Evolutionary conservation across 2,888 invertebrate genomes (phyloP).

Genomic region (Dicroscelio sp.): DNA sequence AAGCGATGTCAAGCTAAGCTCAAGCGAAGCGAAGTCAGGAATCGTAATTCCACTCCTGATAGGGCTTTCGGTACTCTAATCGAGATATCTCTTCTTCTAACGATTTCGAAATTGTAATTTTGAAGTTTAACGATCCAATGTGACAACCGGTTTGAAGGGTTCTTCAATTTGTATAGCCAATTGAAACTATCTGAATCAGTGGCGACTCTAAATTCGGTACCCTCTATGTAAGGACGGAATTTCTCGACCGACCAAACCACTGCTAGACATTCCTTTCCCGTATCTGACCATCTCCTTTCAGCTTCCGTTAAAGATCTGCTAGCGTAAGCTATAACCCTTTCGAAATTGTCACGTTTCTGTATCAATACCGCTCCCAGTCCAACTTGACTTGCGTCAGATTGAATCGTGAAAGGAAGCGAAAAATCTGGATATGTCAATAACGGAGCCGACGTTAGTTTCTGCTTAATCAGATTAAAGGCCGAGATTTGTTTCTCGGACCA

Average conservation of each 20-base stretch:
- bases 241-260: not conserved
- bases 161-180: not conserved
- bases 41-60: too few species aligned
- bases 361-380: slow-evolving; percentile 2
- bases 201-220: not conserved
- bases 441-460: not conserved
- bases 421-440: slow-evolving; percentile 22
- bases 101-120: not conserved
- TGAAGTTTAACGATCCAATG: not conserved
- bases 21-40: too few species aligned
- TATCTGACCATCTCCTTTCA: slow-evolving; percentile 6
- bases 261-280: slow-evolving; percentile 29
- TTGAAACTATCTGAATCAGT: not conserved
- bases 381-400: slow-evolving; percentile 10
- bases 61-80: not conserved
- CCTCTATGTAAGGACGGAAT: slow-evolving; percentile 24
- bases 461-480: not conserved
- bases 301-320: not conserved
- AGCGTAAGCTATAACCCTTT: slow-evolving; percentile 29
- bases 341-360: not conserved
- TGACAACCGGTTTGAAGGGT: not conserved
- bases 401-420: not conserved
- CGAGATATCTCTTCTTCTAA: not conserved
- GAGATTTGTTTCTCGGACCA: not conserved
- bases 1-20: too few species aligned